Evolutionary conservation across 2,113 vertebrate species (phyloP).

Genomic region (Chunga burmeisteri): DNA sequence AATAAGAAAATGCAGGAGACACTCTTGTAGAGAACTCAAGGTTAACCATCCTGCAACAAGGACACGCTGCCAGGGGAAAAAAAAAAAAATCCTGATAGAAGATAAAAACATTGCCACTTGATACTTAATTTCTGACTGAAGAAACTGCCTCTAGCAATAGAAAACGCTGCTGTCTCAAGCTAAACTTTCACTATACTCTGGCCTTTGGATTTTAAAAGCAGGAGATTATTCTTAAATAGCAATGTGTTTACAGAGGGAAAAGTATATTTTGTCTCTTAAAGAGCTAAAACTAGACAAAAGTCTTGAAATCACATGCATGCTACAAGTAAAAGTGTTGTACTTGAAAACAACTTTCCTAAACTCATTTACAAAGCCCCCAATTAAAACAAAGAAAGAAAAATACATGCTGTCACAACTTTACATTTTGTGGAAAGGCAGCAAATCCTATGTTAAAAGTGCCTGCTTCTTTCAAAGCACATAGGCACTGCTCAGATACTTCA

Average conservation of each 20-base stretch:
- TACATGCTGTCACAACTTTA: background rate
- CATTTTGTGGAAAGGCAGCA: background rate
- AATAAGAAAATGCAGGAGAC: constrained; percentile 4
- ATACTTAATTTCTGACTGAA: background rate
- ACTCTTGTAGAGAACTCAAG: constrained; percentile 1
- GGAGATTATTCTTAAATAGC: background rate
- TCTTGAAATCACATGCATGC: background rate
- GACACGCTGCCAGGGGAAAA: background rate
- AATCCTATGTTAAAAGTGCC: background rate
- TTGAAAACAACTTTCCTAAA: background rate
- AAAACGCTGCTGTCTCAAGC: background rate
- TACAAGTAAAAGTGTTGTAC: background rate
- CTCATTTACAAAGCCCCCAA: background rate
- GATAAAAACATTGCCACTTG: background rate
- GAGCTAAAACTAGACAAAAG: background rate
- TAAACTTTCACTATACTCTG: background rate
- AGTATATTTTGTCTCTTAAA: background rate
- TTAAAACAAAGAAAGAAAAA: background rate
- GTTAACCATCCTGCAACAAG: constrained; percentile 44
- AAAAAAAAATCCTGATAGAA: background rate
- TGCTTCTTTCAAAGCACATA: fast-evolving
- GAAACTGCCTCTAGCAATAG: background rate
- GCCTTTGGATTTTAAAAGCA: background rate
- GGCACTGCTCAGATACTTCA: background rate
- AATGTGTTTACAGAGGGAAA: background rate